Evolutionary conservation across 2,113 vertebrate species (phyloP).

Genomic region (Willisornis vidua): DNA sequence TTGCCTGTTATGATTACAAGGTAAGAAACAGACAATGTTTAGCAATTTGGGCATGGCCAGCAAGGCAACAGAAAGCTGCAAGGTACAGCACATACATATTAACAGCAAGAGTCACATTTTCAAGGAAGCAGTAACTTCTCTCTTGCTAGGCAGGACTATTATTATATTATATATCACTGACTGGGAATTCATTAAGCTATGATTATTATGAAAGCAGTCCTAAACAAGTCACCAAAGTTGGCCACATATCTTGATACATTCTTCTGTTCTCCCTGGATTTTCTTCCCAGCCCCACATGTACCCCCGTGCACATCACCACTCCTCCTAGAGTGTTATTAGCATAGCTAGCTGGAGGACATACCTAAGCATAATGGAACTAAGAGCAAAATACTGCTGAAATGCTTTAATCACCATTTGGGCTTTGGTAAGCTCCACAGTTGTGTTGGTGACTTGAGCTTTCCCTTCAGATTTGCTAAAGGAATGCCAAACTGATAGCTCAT

Average conservation of each 20-base stretch:
- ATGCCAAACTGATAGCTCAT: background rate
- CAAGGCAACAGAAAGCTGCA: background rate
- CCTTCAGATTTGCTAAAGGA: background rate
- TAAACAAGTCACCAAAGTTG: background rate
- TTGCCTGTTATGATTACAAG: rapidly evolving
- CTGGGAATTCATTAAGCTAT: background rate
- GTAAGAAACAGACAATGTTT: background rate
- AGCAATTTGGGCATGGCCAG: background rate
- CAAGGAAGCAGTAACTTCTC: background rate
- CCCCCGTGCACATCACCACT: background rate
- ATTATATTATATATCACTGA: background rate
- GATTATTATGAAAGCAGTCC: background rate
- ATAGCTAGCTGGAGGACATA: background rate
- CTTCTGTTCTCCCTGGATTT: background rate
- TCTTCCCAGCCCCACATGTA: background rate
- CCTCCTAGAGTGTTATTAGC: background rate
- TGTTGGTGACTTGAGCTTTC: background rate
- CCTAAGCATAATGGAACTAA: background rate
- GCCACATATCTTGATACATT: background rate
- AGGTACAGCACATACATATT: background rate
- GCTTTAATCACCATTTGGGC: background rate
- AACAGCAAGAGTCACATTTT: background rate
- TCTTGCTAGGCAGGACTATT: background rate
- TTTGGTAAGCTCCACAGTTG: background rate
- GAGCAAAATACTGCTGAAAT: background rate